These are phyloP conservation scores for Myiotriccus ornatus DNA, from an alignment of 2,797 vertebrate species.

Conservation along the genomic window DNA sequence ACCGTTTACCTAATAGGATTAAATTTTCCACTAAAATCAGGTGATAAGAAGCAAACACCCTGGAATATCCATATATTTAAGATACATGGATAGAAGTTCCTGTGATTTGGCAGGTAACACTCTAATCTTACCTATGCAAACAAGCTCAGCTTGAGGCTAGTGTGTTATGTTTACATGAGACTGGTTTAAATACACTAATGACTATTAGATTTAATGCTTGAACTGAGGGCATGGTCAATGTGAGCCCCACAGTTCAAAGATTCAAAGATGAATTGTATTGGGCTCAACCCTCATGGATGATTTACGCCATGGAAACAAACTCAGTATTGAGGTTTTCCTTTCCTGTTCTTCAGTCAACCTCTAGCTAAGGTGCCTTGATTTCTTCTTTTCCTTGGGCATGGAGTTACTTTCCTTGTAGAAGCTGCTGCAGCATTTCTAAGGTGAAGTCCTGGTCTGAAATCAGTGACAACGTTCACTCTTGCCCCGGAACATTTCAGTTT, in stretches of 20 bases:
- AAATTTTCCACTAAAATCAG: neutral
- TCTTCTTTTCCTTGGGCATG: neutral
- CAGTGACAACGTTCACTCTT: neutral
- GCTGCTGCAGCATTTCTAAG: neutral
- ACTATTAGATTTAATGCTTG: neutral
- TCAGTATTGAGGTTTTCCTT: neutral
- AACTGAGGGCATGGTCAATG: neutral
- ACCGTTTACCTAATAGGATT: neutral
- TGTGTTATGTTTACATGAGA: neutral
- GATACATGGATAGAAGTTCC: neutral
- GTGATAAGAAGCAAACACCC: neutral
- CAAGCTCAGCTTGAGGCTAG: neutral
- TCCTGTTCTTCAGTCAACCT: neutral
- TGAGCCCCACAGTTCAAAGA: neutral
- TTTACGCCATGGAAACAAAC: neutral
- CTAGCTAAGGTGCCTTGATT: neutral
- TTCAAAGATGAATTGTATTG: neutral
- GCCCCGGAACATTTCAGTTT: neutral
- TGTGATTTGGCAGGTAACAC: neutral
- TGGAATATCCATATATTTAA: neutral
- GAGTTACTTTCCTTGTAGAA: neutral
- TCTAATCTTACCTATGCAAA: neutral
- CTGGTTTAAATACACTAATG: neutral
- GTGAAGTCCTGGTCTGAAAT: neutral
- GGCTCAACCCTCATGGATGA: neutral